A percentile compares a stretch with the other conserved stretches of the same genome.
phyloP scores from a whole-genome alignment of 2,888 invertebrate genomes.

The Cantharis rustica region DNA sequence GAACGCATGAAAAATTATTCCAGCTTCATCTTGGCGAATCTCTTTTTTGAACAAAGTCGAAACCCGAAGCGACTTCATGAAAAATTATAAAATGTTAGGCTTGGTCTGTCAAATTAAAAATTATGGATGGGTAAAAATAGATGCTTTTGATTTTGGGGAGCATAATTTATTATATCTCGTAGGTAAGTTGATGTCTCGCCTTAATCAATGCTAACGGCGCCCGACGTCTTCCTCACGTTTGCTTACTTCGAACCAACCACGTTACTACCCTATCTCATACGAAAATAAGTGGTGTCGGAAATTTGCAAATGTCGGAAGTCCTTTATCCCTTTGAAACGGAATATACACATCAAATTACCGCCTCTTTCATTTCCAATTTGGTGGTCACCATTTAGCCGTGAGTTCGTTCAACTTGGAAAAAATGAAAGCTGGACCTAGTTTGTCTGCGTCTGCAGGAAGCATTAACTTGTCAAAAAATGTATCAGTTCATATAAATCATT shows the following conservation, averaged over 20 bases:
- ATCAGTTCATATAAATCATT: not conserved
- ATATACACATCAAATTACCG: conserved; percentile 3
- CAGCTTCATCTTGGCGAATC: not conserved
- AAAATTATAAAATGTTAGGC: not conserved
- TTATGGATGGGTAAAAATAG: not conserved
- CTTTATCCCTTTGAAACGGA: conserved; percentile 5
- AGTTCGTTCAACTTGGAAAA: conserved; percentile 8
- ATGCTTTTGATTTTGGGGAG: not conserved
- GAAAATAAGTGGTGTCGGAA: not conserved
- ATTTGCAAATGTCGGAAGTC: conserved; percentile 2
- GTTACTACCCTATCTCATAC: not conserved
- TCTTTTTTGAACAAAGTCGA: not conserved
- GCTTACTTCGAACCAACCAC: not conserved
- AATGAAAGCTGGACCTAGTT: not conserved
- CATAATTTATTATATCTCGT: not conserved
- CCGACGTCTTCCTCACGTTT: conserved; percentile 7
- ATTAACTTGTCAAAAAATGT: not conserved
- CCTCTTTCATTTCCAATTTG: not conserved
- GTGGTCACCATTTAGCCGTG: not conserved
- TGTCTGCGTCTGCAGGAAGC: not conserved
- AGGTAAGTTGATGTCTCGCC: conserved; percentile 11
- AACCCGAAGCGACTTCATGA: not conserved
- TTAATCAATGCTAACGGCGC: conserved; percentile 16
- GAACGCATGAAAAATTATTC: too few relatives aligned
- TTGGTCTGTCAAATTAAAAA: not conserved